Evolutionary conservation across 2,797 vertebrate genomes (phyloP).

Genomic region (Lithobates sylvaticus): DNA sequence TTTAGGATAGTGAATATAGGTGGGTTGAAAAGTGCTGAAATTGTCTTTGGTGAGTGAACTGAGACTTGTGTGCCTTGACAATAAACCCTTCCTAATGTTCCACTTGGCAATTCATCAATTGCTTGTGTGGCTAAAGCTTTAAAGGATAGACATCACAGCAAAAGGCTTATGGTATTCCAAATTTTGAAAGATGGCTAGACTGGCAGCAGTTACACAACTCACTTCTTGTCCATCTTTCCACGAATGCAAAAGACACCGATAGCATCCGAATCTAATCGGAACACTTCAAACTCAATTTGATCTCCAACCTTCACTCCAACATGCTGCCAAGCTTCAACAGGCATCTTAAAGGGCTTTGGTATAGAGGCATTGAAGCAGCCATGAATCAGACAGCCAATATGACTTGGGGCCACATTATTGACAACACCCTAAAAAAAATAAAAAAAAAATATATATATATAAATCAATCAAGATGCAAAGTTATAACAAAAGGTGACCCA

Average conservation of each 20-base stretch:
- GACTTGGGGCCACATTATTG: slow-evolving; percentile 90
- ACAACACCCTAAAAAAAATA: slow-evolving; percentile 82
- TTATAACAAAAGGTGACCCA: background rate
- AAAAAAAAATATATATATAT: background rate
- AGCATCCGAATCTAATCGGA: slow-evolving; percentile 87
- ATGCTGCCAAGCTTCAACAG: slow-evolving; percentile 82
- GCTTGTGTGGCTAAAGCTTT: no score
- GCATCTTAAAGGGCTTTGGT: slow-evolving; percentile 84
- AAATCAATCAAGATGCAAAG: background rate
- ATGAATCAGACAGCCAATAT: slow-evolving; percentile 94
- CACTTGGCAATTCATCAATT: no score
- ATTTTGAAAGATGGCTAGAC: no score
- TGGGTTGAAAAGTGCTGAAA: no score
- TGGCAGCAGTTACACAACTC: background rate
- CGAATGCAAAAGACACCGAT: slow-evolving; percentile 92
- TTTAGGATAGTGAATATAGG: no score
- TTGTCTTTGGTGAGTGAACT: no score
- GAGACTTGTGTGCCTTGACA: no score
- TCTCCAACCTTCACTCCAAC: slow-evolving; percentile 82
- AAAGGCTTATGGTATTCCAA: no score
- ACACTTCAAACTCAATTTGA: slow-evolving; percentile 87
- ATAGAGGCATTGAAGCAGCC: slow-evolving; percentile 96
- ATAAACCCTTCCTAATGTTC: no score
- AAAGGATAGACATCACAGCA: no score
- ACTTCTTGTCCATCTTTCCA: slow-evolving; percentile 76